Conservation (phyloP, 2,888 invertebrate genomes). For the Lasioglossum malachurum region DNA sequence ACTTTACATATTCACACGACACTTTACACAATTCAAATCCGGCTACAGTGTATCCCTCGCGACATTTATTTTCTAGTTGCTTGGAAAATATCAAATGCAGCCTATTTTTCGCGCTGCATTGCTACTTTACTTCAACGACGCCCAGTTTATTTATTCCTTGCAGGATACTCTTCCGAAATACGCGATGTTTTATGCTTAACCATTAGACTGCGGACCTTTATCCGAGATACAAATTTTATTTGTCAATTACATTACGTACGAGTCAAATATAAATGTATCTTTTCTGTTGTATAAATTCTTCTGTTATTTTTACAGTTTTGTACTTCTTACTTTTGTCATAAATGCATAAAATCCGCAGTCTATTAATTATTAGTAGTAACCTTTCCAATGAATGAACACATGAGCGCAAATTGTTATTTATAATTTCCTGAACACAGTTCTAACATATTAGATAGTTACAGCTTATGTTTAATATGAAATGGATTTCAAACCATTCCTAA, state of each 20-base stretch:
- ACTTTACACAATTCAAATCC: constrained; percentile 9
- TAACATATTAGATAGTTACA: no score
- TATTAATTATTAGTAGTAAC: neutral
- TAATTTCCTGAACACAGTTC: no score
- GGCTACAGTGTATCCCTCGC: neutral
- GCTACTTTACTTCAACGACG: neutral
- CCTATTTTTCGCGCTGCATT: neutral
- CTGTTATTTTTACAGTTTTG: neutral
- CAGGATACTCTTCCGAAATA: neutral
- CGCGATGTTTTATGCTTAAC: neutral
- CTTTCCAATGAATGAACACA: no score
- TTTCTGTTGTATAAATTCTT: neutral
- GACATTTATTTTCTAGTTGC: neutral
- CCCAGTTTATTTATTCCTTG: neutral
- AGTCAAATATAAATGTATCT: neutral
- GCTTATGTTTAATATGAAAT: no score
- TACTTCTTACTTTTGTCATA: neutral
- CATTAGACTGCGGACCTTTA: neutral
- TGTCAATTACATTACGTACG: neutral
- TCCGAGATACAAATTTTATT: neutral
- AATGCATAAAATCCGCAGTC: neutral
- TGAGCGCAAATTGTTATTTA: no score
- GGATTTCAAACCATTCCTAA: no score
- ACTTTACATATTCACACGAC: constrained; percentile 49
- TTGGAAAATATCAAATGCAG: constrained; percentile 1